phyloP scores from a whole-genome alignment of 2,113 vertebrate genomes.

The Cynopterus brachyotis region DNA sequence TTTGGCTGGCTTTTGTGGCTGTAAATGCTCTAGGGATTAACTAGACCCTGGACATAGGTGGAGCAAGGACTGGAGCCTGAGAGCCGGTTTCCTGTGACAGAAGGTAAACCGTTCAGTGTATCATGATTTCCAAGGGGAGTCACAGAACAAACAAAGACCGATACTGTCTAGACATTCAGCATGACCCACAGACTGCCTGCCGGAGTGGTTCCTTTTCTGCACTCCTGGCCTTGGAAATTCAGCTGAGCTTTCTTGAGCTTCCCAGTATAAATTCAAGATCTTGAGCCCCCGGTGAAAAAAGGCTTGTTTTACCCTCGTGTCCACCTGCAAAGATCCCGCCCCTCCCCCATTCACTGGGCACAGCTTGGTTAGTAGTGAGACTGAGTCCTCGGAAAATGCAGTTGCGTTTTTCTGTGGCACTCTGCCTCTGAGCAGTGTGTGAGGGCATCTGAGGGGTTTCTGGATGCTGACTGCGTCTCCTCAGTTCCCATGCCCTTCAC shows the following conservation, averaged over 20 bases:
- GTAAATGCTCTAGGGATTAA: slow-evolving; percentile 54
- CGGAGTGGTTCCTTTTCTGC: slow-evolving; percentile 64
- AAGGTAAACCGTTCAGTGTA: slow-evolving; percentile 73
- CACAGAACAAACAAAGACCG: slow-evolving; percentile 80
- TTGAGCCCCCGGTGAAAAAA: background rate
- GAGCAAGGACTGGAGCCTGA: slow-evolving; percentile 63
- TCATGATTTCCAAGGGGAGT: slow-evolving; percentile 75
- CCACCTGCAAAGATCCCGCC: background rate
- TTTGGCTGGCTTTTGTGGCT: slow-evolving; percentile 39
- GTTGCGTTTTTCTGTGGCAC: fast-evolving
- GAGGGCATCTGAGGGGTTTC: background rate
- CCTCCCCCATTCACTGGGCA: too few relatives aligned
- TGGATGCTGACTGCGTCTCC: background rate
- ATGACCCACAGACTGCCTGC: slow-evolving; percentile 72
- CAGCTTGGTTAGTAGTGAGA: background rate
- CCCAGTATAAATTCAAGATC: background rate
- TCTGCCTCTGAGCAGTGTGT: background rate
- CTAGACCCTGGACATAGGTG: slow-evolving; percentile 53
- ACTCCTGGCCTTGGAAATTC: background rate
- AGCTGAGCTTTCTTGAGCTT: background rate
- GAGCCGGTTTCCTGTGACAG: slow-evolving; percentile 71
- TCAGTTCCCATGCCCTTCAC: background rate
- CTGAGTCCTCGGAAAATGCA: background rate
- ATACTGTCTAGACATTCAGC: slow-evolving; percentile 78
- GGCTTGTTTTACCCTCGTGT: background rate